A percentile compares a stretch with the other conserved stretches of the same genome.
Conservation (phyloP, 2,797 vertebrate genomes). For the Choloepus didactylus region DNA sequence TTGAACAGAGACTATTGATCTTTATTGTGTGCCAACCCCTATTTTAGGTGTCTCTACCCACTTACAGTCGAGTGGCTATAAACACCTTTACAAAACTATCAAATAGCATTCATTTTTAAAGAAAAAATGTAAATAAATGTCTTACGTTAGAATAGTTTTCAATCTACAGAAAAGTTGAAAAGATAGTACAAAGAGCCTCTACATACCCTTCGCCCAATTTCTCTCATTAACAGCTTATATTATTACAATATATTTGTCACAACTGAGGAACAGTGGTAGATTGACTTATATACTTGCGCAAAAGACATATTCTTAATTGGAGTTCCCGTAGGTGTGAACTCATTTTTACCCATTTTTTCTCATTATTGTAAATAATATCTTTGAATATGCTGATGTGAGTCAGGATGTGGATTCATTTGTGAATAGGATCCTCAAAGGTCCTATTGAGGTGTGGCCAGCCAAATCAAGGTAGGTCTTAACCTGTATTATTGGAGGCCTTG, state of each 20-base stretch:
- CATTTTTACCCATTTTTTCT: too few relatives aligned
- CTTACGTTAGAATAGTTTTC: neutral
- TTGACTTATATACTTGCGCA: too few relatives aligned
- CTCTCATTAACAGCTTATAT: neutral
- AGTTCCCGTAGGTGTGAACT: too few relatives aligned
- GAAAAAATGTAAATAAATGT: neutral
- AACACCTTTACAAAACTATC: conserved; percentile 23
- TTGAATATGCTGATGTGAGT: too few relatives aligned
- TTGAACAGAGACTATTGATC: neutral
- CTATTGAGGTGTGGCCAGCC: too few relatives aligned
- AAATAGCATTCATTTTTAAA: neutral
- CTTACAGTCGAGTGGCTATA: conserved; percentile 31
- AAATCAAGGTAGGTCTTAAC: too few relatives aligned
- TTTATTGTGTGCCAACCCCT: neutral
- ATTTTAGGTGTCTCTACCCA: neutral
- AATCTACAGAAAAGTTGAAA: neutral
- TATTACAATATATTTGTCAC: neutral
- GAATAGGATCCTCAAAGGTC: too few relatives aligned
- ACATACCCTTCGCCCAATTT: neutral
- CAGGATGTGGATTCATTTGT: too few relatives aligned
- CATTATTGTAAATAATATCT: too few relatives aligned
- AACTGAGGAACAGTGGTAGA: neutral
- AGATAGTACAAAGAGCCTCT: neutral
- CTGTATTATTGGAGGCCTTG: too few relatives aligned
- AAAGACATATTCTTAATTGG: too few relatives aligned